Percentiles rank a stretch among this genome's conserved stretches.
phyloP scores from a whole-genome alignment of 2,888 invertebrate species.

The Lysandra bellargus region DNA sequence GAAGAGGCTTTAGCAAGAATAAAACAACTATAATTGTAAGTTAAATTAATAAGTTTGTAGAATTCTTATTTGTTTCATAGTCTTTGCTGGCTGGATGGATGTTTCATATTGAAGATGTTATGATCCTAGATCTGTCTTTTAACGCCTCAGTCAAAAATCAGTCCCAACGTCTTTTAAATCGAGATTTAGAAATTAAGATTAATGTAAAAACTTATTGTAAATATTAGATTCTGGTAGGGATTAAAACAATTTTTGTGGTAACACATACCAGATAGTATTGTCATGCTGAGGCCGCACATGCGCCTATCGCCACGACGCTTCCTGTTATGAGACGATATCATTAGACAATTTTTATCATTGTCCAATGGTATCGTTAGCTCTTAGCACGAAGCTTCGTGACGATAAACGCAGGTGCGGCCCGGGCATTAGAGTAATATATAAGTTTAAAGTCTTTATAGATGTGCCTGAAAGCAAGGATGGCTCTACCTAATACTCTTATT shows the following conservation, averaged over 20 bases:
- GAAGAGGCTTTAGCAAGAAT: background rate
- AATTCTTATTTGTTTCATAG: background rate
- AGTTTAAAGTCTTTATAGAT: slow-evolving; percentile 17
- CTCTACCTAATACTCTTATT: background rate
- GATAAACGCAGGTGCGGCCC: too few species aligned
- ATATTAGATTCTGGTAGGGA: slow-evolving; percentile 25
- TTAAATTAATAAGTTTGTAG: background rate
- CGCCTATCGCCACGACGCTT: too few species aligned
- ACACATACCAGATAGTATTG: slow-evolving; percentile 29
- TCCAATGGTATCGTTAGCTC: too few species aligned
- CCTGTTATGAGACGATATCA: too few species aligned
- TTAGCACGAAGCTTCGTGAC: too few species aligned
- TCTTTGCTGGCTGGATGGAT: background rate
- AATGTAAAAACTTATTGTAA: slow-evolving; percentile 19
- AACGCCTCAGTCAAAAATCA: background rate
- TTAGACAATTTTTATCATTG: too few species aligned
- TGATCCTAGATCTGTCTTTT: background rate
- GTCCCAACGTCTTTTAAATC: background rate
- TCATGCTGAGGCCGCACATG: background rate
- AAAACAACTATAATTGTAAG: background rate
- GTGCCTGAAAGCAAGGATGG: slow-evolving; percentile 20
- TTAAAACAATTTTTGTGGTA: slow-evolving; percentile 18
- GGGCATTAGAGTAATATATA: background rate
- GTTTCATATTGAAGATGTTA: background rate
- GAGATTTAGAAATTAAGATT: background rate